phyloP scores from a whole-genome alignment of 2,113 vertebrate genomes.

The Cranoglanis bouderius region DNA sequence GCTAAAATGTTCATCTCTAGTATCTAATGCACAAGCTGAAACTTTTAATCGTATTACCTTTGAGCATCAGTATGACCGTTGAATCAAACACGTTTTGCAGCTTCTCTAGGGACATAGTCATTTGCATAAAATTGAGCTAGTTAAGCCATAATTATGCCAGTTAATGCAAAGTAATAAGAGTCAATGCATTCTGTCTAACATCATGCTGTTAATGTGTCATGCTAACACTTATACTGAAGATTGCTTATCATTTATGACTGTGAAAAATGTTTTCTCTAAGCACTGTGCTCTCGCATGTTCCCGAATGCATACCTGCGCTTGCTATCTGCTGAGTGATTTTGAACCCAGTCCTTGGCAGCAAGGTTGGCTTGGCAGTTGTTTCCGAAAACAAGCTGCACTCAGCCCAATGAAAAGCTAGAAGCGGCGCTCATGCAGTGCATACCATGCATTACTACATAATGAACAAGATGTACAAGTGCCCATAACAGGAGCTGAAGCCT shows the following conservation, averaged over 20 bases:
- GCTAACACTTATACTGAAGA: neutral
- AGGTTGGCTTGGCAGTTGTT: neutral
- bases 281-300: neutral
- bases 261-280: neutral
- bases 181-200: neutral
- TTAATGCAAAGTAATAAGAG: neutral
- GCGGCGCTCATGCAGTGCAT: conserved; percentile 12
- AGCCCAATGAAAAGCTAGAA: neutral
- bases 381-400: neutral
- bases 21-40: neutral
- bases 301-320: neutral
- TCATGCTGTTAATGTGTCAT: neutral
- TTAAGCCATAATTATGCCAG: neutral
- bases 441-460: conserved; percentile 28
- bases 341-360: neutral
- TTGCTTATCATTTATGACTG: neutral
- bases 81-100: neutral
- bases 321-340: neutral
- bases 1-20: neutral
- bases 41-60: neutral
- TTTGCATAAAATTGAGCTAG: neutral
- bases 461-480: neutral
- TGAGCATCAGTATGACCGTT: neutral
- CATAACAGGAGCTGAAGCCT: neutral
- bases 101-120: too few relatives aligned